phyloP scores from a whole-genome alignment of 2,888 invertebrate species.

The Acleris literana region DNA sequence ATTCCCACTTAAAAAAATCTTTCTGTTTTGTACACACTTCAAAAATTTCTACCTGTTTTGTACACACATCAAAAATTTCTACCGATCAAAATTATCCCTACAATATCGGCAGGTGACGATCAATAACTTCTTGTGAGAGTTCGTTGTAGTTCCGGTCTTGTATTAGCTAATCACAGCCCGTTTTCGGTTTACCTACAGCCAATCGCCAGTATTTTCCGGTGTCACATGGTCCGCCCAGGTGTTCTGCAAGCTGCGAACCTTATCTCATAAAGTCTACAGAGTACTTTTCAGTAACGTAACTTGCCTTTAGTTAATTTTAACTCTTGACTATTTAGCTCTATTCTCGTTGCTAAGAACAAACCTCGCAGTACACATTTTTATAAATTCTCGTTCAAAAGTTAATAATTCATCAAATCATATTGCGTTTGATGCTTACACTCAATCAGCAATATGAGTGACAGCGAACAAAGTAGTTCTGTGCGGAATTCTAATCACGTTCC shows the following conservation, averaged over 20 bases:
- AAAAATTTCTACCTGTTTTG: no score
- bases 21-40: no score
- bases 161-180: not conserved
- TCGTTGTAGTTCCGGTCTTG: slow-evolving; percentile 9
- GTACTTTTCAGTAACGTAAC: slow-evolving; percentile 11
- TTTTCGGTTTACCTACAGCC: not conserved
- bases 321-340: not conserved
- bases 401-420: not conserved
- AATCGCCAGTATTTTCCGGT: not conserved
- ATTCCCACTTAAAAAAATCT: no score
- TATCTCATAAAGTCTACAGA: slow-evolving; percentile 13
- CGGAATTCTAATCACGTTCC: not conserved
- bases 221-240: not conserved
- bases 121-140: slow-evolving; percentile 21
- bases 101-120: slow-evolving; percentile 24
- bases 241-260: slow-evolving; percentile 7
- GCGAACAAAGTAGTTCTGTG: not conserved
- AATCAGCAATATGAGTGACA: not conserved
- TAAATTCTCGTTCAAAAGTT: not conserved
- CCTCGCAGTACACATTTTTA: no score
- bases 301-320: not conserved
- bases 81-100: no score
- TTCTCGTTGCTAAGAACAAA: not conserved
- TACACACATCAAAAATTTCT: no score
- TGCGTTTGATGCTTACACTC: not conserved